phyloP scores from a whole-genome alignment of 1,140 invertebrate genomes.

The Hyposmocoma kahamanoa region DNA sequence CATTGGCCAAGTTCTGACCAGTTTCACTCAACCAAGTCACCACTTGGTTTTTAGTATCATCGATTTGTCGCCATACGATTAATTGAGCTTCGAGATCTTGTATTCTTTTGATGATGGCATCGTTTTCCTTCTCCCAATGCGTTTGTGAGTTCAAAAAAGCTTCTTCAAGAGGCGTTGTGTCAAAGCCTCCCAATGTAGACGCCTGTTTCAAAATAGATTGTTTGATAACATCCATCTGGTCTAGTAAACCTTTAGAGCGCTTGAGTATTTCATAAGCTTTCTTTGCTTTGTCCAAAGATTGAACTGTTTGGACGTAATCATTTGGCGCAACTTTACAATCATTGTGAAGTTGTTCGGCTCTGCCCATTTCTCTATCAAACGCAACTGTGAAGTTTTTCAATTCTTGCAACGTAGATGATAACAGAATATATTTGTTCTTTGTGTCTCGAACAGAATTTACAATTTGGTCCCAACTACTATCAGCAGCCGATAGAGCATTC shows the following conservation, averaged over 20 bases:
- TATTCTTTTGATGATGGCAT: slow-evolving; percentile 79
- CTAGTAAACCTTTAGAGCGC: slow-evolving; percentile 82
- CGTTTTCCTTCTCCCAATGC: slow-evolving; percentile 84
- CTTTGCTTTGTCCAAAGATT: slow-evolving; percentile 81
- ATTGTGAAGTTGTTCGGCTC: slow-evolving; percentile 77
- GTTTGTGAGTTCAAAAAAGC: slow-evolving; percentile 77
- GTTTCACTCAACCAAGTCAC: slow-evolving; percentile 89
- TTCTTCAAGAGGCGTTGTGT: slow-evolving; percentile 77
- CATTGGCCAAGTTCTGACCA: slow-evolving; percentile 82
- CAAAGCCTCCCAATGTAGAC: slow-evolving; percentile 83
- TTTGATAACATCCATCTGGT: slow-evolving; percentile 83
- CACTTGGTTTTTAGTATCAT: slow-evolving; percentile 88
- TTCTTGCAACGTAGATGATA: slow-evolving; percentile 83
- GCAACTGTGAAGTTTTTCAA: slow-evolving; percentile 82
- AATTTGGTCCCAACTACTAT: slow-evolving; percentile 86
- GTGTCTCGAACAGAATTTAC: slow-evolving; percentile 83
- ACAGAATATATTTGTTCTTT: slow-evolving; percentile 82
- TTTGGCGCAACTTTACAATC: slow-evolving; percentile 77
- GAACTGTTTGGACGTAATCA: slow-evolving; percentile 78
- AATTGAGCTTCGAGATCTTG: slow-evolving; percentile 90
- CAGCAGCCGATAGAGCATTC: slow-evolving; percentile 82
- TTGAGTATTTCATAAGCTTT: slow-evolving; percentile 83
- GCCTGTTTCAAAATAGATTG: slow-evolving; percentile 82
- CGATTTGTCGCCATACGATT: slow-evolving; percentile 93
- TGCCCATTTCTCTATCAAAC: slow-evolving; percentile 79